Evolutionary conservation across 2,888 invertebrate species (phyloP).

Genomic region (Nymphalis polychloros): DNA sequence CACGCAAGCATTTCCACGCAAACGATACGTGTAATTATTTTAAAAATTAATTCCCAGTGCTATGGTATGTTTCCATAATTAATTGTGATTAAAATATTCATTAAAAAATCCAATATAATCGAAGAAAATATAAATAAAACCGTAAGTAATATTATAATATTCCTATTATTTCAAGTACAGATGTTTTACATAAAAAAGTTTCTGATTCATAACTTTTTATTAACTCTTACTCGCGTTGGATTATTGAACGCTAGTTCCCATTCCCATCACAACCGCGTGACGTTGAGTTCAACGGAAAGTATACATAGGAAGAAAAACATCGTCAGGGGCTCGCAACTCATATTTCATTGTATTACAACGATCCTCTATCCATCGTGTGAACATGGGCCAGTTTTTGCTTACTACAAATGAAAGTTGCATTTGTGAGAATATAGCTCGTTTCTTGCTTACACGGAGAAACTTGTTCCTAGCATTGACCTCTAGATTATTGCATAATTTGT

Average conservation of each 20-base stretch:
- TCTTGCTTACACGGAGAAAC: constrained; percentile 63
- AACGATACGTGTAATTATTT: constrained; percentile 23
- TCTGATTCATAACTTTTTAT: constrained; percentile 30
- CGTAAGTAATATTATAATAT: background rate
- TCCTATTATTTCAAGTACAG: background rate
- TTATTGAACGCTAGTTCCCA: constrained; percentile 42
- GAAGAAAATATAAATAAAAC: too few relatives aligned
- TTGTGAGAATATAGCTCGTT: constrained; percentile 70
- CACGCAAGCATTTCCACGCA: constrained; percentile 29
- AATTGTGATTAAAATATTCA: constrained; percentile 12
- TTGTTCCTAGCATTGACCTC: constrained; percentile 70
- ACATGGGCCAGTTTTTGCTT: constrained; percentile 70
- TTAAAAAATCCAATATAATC: too few relatives aligned
- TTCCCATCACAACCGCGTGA: constrained; percentile 49
- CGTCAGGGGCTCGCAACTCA: constrained; percentile 25
- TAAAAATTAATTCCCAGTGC: constrained; percentile 15
- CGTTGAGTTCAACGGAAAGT: constrained; percentile 60
- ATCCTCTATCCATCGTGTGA: constrained; percentile 65
- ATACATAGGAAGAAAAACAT: constrained; percentile 54
- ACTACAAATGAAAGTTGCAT: constrained; percentile 77
- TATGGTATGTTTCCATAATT: constrained; percentile 25
- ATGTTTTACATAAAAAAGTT: background rate
- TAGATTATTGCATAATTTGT: constrained; percentile 37
- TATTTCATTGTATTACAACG: constrained; percentile 53
- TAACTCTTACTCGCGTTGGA: constrained; percentile 36